A percentile compares a stretch with the other conserved stretches of the same genome.
Conservation (phyloP, 2,888 invertebrate genomes). For the Cryptocephalus primarius region DNA sequence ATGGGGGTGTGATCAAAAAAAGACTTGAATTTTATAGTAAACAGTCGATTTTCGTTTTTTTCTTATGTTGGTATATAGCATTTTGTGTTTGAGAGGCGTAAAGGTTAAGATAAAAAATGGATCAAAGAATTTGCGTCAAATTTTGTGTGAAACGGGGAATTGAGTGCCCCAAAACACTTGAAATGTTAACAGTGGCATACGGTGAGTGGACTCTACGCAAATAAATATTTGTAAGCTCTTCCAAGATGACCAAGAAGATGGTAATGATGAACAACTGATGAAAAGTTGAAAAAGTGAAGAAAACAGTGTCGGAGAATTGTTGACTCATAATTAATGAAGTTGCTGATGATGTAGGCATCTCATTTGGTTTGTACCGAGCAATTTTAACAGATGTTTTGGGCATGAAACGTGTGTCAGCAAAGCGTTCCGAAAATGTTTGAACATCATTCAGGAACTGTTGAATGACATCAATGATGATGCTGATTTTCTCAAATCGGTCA, state of each 20-base stretch:
- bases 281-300: no score
- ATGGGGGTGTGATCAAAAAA: no score
- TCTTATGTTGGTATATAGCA: no score
- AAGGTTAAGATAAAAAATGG: no score
- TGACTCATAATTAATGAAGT: slow-evolving; percentile 3
- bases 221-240: not conserved
- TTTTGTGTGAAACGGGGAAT: not conserved
- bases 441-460: not conserved
- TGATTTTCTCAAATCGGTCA: no score
- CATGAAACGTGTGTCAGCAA: no score
- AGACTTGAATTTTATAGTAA: no score
- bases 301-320: slow-evolving; percentile 1
- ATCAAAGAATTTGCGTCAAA: no score
- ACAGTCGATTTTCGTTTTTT: no score
- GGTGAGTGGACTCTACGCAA: not conserved
- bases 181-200: not conserved
- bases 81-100: not conserved
- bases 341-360: slow-evolving; percentile 8
- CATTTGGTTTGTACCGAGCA: slow-evolving; percentile 8
- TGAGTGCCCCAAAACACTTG: not conserved
- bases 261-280: slow-evolving; percentile 3
- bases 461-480: no score
- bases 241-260: slow-evolving; percentile 4
- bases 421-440: no score
- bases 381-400: slow-evolving; percentile 8